These are phyloP conservation scores for Tachina grossa DNA, from an alignment of 2,888 invertebrate genomes.

Conservation along the genomic window DNA sequence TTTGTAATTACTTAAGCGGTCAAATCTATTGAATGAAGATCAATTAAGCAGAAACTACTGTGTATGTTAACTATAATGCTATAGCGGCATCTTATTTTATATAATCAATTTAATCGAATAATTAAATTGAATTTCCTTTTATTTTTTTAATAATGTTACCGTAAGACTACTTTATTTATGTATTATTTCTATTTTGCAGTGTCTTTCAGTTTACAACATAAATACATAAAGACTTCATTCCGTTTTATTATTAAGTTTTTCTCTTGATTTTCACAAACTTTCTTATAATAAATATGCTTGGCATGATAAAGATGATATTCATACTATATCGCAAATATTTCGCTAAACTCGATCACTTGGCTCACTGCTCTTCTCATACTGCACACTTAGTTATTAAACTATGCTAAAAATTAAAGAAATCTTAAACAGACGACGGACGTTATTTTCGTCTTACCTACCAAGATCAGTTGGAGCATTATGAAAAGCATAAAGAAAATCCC, in stretches of 20 bases:
- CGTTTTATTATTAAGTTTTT: neutral
- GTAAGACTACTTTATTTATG: too few species aligned
- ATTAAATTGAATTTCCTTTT: too few species aligned
- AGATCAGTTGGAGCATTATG: slow-evolving; percentile 62
- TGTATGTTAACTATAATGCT: too few species aligned
- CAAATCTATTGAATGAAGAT: too few species aligned
- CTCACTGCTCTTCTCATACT: slow-evolving; percentile 12
- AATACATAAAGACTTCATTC: neutral
- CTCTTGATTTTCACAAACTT: neutral
- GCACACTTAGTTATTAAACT: slow-evolving; percentile 54
- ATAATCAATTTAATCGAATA: too few species aligned
- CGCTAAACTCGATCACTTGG: slow-evolving; percentile 9
- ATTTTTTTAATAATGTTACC: too few species aligned
- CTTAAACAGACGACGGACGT: slow-evolving; percentile 22
- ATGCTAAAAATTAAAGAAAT: slow-evolving; percentile 58
- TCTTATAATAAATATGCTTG: slow-evolving; percentile 36
- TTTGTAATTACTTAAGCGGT: too few species aligned
- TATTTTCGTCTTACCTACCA: slow-evolving; percentile 37
- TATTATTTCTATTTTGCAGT: too few species aligned
- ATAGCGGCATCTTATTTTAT: too few species aligned
- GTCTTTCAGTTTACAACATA: too few species aligned
- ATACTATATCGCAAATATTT: slow-evolving; percentile 54
- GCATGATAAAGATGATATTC: slow-evolving; percentile 49
- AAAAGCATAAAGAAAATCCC: slow-evolving; percentile 48
- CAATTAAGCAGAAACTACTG: too few species aligned